Conservation (phyloP, 2,113 vertebrate species). For the Maccullochella peelii region DNA sequence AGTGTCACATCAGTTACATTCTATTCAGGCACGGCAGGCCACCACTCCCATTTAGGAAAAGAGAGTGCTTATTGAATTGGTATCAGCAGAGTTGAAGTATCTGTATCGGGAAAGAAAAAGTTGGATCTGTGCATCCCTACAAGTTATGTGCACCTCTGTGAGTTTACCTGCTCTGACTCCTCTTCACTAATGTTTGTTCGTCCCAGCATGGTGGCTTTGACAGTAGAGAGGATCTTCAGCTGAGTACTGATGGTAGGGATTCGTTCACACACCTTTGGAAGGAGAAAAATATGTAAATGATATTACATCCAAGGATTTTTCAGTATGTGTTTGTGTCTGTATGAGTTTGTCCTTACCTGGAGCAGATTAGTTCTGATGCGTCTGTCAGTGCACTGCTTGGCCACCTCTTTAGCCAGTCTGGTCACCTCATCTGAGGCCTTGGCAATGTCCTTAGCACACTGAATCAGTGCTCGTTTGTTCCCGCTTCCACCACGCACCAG, state of each 20-base stretch:
- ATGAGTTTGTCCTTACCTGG: conserved; percentile 84
- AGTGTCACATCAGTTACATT: too few species aligned
- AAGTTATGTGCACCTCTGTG: background rate
- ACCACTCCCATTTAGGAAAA: too few species aligned
- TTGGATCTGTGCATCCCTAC: too few species aligned
- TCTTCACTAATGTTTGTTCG: conserved; percentile 98
- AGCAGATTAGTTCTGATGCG: conserved; percentile 97
- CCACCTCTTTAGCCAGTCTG: conserved; percentile 95
- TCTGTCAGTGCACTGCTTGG: conserved; percentile 99
- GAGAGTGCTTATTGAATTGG: background rate
- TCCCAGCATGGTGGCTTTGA: conserved; percentile 99
- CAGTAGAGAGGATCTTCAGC: conserved; percentile 98
- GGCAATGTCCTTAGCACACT: conserved; percentile 98
- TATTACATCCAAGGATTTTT: background rate
- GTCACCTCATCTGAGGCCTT: conserved; percentile 99
- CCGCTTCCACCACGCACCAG: conserved; percentile 96
- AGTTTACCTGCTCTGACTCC: conserved; percentile 95
- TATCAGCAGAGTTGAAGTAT: too few species aligned
- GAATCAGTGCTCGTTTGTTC: conserved; percentile 97
- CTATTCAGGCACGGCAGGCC: too few species aligned
- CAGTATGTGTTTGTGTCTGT: background rate
- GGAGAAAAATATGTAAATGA: background rate
- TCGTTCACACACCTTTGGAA: conserved; percentile 93
- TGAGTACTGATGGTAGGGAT: conserved; percentile 99
- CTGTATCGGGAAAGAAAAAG: too few species aligned